A percentile compares a stretch with the other conserved stretches of the same genome.
Conservation (phyloP, 2,888 invertebrate genomes). For the Tholera decimalis region DNA sequence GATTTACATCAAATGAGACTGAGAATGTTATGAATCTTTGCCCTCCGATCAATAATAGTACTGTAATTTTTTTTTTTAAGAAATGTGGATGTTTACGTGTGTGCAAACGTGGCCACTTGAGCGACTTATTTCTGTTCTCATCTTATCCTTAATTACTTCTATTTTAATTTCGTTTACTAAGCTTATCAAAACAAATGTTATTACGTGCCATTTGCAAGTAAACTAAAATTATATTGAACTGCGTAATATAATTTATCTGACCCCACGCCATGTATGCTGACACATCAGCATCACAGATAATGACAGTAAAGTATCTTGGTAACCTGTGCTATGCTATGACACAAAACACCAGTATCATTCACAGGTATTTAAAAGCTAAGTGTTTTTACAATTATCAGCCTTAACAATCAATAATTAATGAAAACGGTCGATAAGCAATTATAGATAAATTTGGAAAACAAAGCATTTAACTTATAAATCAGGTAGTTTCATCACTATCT, state of each 20-base stretch:
- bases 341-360: constrained; percentile 16
- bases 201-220: constrained; percentile 14
- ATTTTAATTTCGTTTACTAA: background rate
- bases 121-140: too few species aligned
- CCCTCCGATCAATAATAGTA: too few species aligned
- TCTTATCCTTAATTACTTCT: background rate
- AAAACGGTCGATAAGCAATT: constrained; percentile 14
- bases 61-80: too few species aligned
- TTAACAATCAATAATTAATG: constrained; percentile 31
- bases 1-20: background rate
- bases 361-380: constrained; percentile 29
- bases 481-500: constrained; percentile 16
- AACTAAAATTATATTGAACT: constrained; percentile 6
- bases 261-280: constrained; percentile 32
- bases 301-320: constrained; percentile 3
- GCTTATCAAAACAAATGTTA: constrained; percentile 22
- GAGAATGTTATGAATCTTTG: background rate
- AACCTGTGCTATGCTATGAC: constrained; percentile 3
- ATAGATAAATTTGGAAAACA: constrained; percentile 44
- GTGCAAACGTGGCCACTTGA: too few species aligned
- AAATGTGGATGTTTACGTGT: too few species aligned
- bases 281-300: constrained; percentile 24
- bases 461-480: constrained; percentile 8
- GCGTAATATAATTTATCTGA: constrained; percentile 38
- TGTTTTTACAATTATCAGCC: constrained; percentile 27